Evolutionary conservation across 2,888 invertebrate species (phyloP).

Genomic region (Hyposoter didymator): DNA sequence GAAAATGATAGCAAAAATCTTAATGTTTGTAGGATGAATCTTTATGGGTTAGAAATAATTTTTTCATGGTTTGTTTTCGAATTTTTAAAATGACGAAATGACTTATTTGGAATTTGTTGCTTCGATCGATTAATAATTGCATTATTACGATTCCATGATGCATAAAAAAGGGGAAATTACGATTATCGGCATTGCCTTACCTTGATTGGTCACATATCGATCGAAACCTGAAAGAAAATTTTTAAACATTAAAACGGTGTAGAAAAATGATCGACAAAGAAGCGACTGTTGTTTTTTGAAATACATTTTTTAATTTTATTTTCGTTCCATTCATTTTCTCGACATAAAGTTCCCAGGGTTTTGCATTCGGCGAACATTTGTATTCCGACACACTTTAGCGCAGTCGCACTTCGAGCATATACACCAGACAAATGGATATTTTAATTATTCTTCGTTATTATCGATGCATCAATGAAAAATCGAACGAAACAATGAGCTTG

Average conservation of each 20-base stretch:
- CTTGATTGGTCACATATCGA: neutral
- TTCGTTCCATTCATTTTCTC: slow-evolving; percentile 46
- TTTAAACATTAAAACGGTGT: neutral
- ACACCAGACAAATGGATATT: slow-evolving; percentile 31
- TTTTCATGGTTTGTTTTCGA: too few relatives aligned
- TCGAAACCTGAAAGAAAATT: neutral
- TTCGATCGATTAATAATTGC: neutral
- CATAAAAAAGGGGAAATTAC: neutral
- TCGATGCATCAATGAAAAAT: slow-evolving; percentile 6
- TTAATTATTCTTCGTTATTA: slow-evolving; percentile 3
- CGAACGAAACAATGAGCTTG: neutral
- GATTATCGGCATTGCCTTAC: neutral
- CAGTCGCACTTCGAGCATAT: slow-evolving; percentile 68
- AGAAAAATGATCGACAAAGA: neutral
- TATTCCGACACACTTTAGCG: slow-evolving; percentile 72
- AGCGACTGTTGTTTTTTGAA: neutral
- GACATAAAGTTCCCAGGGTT: slow-evolving; percentile 71
- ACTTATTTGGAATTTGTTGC: neutral
- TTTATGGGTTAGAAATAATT: too few relatives aligned
- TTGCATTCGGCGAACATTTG: slow-evolving; percentile 74
- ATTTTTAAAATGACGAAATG: neutral
- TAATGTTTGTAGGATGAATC: too few relatives aligned
- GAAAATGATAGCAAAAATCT: too few relatives aligned
- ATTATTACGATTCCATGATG: neutral
- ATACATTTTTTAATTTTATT: slow-evolving; percentile 67